These are phyloP conservation scores for Stegodyphus dumicola DNA, from an alignment of 1,140 invertebrate species.

Conservation along the genomic window DNA sequence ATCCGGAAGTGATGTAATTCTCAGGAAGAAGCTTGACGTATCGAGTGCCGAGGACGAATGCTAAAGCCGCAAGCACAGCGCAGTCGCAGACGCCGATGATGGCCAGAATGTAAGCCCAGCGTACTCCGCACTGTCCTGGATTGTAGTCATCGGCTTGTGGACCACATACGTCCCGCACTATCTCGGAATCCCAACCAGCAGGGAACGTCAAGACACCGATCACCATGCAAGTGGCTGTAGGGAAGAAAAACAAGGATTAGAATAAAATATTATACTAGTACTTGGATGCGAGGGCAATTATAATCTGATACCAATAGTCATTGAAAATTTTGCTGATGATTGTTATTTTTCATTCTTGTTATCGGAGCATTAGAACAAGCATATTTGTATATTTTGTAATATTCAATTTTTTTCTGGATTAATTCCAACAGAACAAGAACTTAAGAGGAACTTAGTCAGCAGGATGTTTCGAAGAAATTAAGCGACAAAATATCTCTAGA, in stretches of 20 bases:
- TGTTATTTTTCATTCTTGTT: no score
- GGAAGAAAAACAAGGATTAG: neutral
- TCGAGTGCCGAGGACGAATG: slow-evolving; percentile 91
- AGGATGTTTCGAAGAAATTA: no score
- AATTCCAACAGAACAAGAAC: no score
- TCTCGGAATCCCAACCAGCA: slow-evolving; percentile 87
- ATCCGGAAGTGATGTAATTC: slow-evolving; percentile 74
- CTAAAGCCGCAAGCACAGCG: slow-evolving; percentile 86
- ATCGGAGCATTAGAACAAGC: no score
- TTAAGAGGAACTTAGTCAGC: no score
- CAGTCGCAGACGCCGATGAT: slow-evolving; percentile 93
- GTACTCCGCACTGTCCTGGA: slow-evolving; percentile 84
- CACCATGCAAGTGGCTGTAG: slow-evolving; percentile 82
- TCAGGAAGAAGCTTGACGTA: slow-evolving; percentile 87
- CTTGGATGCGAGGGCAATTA: no score
- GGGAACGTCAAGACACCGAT: slow-evolving; percentile 90
- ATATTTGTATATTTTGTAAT: no score
- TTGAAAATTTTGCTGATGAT: no score
- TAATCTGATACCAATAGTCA: no score
- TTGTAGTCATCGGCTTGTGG: slow-evolving; percentile 80
- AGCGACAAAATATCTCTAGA: no score
- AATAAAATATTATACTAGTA: neutral
- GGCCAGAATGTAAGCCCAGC: slow-evolving; percentile 95
- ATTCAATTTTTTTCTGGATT: no score
- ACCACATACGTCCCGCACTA: slow-evolving; percentile 88